These are phyloP conservation scores for Colistium nudipinnis DNA, from an alignment of 2,113 vertebrate genomes.

Conservation along the genomic window DNA sequence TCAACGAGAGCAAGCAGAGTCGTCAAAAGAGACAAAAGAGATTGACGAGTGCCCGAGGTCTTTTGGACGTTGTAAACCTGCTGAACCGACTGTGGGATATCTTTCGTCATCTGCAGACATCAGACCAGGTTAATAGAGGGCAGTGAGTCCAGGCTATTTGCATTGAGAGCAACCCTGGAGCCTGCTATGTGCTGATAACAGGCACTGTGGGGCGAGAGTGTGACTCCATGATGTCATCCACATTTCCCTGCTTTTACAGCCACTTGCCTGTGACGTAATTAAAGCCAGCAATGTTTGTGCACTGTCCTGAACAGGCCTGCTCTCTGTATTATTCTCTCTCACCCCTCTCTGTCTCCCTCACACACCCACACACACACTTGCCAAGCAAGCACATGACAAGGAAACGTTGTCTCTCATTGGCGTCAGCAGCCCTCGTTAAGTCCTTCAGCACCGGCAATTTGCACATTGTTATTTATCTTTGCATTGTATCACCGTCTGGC, in stretches of 20 bases:
- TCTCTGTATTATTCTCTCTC: constrained; percentile 34
- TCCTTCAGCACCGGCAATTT: constrained; percentile 25
- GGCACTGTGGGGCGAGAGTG: constrained; percentile 47
- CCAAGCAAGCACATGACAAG: constrained; percentile 46
- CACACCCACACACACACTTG: background rate
- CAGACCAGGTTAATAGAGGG: constrained; percentile 9
- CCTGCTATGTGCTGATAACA: constrained; percentile 58
- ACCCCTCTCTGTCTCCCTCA: background rate
- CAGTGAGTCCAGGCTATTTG: constrained; percentile 47
- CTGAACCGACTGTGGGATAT: constrained; percentile 5
- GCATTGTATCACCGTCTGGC: background rate
- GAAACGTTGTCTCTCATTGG: constrained; percentile 55
- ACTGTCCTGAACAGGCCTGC: constrained; percentile 31
- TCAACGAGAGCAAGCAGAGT: constrained; percentile 14
- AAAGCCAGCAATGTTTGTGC: constrained; percentile 24
- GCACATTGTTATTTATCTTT: constrained; percentile 16
- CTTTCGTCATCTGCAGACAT: constrained; percentile 19
- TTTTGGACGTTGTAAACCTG: constrained; percentile 12
- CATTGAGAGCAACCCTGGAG: constrained; percentile 49
- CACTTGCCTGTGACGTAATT: constrained; percentile 57
- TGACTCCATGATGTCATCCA: constrained; percentile 50
- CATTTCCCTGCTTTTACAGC: constrained; percentile 49
- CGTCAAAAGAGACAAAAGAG: background rate
- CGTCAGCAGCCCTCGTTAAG: constrained; percentile 8
- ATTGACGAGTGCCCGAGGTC: background rate